Conservation (phyloP, 2,797 vertebrate genomes). For the Sylvia borin region DNA sequence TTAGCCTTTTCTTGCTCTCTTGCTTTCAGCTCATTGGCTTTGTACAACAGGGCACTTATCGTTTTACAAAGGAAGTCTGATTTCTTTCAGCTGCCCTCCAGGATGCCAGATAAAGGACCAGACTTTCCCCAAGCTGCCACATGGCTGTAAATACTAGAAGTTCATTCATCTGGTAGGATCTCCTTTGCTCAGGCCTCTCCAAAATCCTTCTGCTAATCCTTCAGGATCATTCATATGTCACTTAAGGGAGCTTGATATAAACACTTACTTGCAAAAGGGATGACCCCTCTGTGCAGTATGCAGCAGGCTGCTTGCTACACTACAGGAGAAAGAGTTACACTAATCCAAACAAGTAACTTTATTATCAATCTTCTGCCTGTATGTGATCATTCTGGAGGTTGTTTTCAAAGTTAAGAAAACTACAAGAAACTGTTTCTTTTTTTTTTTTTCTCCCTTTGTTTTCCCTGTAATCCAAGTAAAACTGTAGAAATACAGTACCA, state of each 20-base stretch:
- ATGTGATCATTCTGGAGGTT: not conserved
- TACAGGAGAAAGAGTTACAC: not conserved
- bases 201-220: not conserved
- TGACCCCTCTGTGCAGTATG: not conserved
- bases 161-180: not conserved
- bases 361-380: not conserved
- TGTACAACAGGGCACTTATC: not conserved
- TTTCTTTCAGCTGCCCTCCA: constrained; percentile 15
- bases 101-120: not conserved
- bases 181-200: not conserved
- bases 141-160: not conserved
- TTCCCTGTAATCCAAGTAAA: not conserved
- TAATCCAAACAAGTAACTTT: not conserved
- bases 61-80: not conserved
- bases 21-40: constrained; percentile 21
- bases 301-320: not conserved
- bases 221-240: not conserved
- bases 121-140: not conserved
- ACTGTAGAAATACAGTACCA: not conserved
- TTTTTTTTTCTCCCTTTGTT: not conserved
- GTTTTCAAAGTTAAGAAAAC: not conserved
- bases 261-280: not conserved
- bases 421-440: not conserved
- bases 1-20: constrained; percentile 15
- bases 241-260: not conserved